Conservation (phyloP, 2,113 vertebrate species). For the Myiopsitta monachus region DNA sequence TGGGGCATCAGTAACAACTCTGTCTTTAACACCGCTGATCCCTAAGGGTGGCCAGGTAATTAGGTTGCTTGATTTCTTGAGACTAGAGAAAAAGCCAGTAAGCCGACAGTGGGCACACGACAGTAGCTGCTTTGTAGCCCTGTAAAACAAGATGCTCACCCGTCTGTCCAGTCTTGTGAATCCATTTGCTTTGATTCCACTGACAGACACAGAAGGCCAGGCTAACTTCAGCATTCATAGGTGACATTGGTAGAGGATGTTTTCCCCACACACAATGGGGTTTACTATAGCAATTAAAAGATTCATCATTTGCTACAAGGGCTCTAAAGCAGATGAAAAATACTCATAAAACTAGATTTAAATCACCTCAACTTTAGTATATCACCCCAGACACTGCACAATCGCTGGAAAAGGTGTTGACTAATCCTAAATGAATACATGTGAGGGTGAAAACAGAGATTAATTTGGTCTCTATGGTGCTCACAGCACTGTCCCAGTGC, state of each 20-base stretch:
- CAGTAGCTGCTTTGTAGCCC: neutral
- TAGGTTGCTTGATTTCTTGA: neutral
- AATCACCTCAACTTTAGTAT: neutral
- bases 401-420: neutral
- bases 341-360: neutral
- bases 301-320: neutral
- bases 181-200: neutral
- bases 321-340: neutral
- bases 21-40: neutral
- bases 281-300: neutral
- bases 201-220: neutral
- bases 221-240: neutral
- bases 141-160: neutral
- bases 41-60: neutral
- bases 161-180: neutral
- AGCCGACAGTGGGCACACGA: rapidly evolving
- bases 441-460: neutral
- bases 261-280: neutral
- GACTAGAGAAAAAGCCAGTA: neutral
- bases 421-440: neutral
- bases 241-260: neutral
- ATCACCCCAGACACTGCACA: neutral
- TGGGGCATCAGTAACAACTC: neutral
- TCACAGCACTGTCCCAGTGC: neutral
- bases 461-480: neutral